Base-by-base conservation (phyloP, 2,113 vertebrate genomes). In the Oceanodroma tethys region DNA sequence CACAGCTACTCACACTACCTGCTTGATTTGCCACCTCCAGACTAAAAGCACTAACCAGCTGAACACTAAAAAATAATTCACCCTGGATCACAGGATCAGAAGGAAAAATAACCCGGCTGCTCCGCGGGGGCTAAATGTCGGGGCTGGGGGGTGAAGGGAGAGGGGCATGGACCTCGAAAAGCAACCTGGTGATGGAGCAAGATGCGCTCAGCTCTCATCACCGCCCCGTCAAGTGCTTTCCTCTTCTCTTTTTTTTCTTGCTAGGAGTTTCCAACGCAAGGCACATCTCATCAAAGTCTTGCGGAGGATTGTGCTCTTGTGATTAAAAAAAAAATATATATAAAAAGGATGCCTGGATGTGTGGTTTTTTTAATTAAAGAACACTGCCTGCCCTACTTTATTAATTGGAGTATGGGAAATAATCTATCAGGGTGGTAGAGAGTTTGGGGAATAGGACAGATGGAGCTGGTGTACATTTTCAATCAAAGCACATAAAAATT, bases 381-480 rank as follows among this genome's bases (percentile, higher is more conserved):
- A 93, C 72, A 92, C 86, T 91, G 93, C 87, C 68, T 96, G 95
- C 68, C 95, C 96, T 97, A 96, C 85, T 97, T 97, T 92, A 97
- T 97, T 96, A 97, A 96, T 70, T 97, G 93, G 80, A 95, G 60
- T 84, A 81, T 60, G 80, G 82, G 90, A 97, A 96, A 93, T 94
- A 95, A 96, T 92, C 92, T 96, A 88, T 93, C 93, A 86, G 67
- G 66, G 85, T 47, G 85, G 91, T 86, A 72, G 93, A 53, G 92
- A 95, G 96, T 87, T 94, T 94, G 68, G 93, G 93, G 87, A 97
- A 95, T 90, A 95, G 85, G 95, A 96, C 91, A 95, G 97, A 94
- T 95, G 94, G 91, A 93, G 81, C 75, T 81, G 75, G 75, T 88
- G 86, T 79, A 86, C 80, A 86, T 96, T 96, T 96, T 86, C 95